phyloP scores from a whole-genome alignment of 2,797 vertebrate genomes.

The Ctenopoma kingsleyae region DNA sequence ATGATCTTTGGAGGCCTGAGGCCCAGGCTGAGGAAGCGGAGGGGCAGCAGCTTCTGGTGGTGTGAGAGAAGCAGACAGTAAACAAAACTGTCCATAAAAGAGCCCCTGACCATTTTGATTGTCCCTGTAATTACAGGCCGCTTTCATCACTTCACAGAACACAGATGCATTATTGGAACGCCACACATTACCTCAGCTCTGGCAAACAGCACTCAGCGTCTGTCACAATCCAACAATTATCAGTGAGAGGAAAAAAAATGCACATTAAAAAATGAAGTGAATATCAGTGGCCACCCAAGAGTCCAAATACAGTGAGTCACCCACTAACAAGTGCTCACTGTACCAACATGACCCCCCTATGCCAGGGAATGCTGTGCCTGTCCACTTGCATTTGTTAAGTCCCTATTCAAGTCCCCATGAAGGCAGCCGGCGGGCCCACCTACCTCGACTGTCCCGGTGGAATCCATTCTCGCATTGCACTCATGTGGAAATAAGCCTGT shows the following conservation, averaged over 20 bases:
- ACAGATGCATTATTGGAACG: constrained; percentile 79
- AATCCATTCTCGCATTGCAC: constrained; percentile 82
- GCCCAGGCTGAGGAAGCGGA: constrained; percentile 40
- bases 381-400: constrained; percentile 86
- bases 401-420: constrained; percentile 80
- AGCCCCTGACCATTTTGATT: constrained; percentile 83
- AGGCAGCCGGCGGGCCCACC: constrained; percentile 83
- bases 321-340: constrained; percentile 79
- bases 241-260: constrained; percentile 52
- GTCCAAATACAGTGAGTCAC: constrained; percentile 78
- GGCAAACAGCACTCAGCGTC: constrained; percentile 75
- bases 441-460: constrained; percentile 81
- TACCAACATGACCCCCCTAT: constrained; percentile 78
- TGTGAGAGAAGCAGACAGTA: constrained; percentile 74
- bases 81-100: constrained; percentile 71
- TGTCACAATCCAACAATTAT: constrained; percentile 81
- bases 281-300: constrained; percentile 84
- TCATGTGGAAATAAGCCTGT: constrained; percentile 85
- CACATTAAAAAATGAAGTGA: constrained; percentile 79
- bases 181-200: constrained; percentile 82
- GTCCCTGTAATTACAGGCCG: constrained; percentile 81
- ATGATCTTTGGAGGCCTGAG: constrained; percentile 43
- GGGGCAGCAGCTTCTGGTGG: constrained; percentile 54
- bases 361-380: constrained; percentile 83
- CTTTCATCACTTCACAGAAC: constrained; percentile 77